These are phyloP conservation scores for Chaetops frenatus DNA, from an alignment of 2,113 vertebrate species.

Conservation along the genomic window DNA sequence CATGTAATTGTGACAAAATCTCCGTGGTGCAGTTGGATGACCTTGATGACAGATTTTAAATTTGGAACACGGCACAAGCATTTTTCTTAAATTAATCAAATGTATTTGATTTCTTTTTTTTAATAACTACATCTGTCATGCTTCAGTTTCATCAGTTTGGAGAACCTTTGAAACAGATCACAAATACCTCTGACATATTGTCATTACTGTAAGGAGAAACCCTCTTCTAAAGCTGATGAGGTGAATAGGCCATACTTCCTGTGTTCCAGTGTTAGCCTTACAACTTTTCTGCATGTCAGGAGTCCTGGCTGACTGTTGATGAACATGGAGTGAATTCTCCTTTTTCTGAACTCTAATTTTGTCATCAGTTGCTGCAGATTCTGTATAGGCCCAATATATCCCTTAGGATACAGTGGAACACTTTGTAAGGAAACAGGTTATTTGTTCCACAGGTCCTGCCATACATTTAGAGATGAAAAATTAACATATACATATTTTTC, in stretches of 20 bases:
- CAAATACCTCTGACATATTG: not conserved
- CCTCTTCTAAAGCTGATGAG: not conserved
- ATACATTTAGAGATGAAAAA: fast-evolving
- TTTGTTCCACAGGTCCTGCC: not conserved
- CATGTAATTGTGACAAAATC: not conserved
- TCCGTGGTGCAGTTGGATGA: not conserved
- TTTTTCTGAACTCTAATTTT: not conserved
- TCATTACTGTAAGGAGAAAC: not conserved
- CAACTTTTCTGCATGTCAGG: not conserved
- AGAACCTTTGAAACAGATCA: not conserved
- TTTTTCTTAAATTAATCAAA: not conserved
- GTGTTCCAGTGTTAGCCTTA: not conserved
- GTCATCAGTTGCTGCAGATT: not conserved
- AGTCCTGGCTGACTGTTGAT: not conserved
- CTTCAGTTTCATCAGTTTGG: not conserved
- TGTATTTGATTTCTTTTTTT: not conserved
- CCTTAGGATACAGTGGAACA: not conserved
- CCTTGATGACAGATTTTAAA: not conserved
- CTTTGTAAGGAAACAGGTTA: not conserved
- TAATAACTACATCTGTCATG: not conserved
- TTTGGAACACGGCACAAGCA: not conserved
- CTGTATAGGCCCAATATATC: not conserved
- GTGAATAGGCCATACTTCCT: not conserved
- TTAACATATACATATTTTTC: not conserved
- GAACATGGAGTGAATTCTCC: not conserved